phyloP scores from a whole-genome alignment of 2,888 invertebrate genomes.

The Eilema sororculum region DNA sequence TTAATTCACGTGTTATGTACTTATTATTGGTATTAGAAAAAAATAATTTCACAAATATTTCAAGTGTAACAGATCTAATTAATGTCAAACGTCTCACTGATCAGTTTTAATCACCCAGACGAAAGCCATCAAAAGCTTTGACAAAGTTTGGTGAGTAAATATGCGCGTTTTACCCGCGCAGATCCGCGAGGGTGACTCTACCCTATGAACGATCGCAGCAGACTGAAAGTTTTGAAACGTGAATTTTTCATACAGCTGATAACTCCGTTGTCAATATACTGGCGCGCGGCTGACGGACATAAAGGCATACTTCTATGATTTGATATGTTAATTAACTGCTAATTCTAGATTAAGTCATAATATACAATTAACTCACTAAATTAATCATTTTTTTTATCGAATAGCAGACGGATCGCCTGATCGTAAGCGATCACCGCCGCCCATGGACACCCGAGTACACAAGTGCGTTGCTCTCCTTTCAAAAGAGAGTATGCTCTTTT shows the following conservation, averaged over 20 bases:
- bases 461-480: too few relatives aligned
- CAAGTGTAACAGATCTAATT: background rate
- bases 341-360: too few relatives aligned
- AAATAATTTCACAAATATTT: too few relatives aligned
- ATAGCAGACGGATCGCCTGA: too few relatives aligned
- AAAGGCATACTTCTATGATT: too few relatives aligned
- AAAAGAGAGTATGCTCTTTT: too few relatives aligned
- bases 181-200: conserved; percentile 2
- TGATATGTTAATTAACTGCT: background rate
- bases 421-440: too few relatives aligned
- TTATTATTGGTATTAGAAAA: too few relatives aligned
- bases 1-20: background rate
- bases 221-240: conserved; percentile 13
- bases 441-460: too few relatives aligned
- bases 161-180: background rate
- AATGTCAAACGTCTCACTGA: background rate
- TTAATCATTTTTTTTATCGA: too few relatives aligned
- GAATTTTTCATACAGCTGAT: conserved; percentile 1
- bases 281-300: background rate
- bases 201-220: conserved; percentile 10
- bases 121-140: background rate
- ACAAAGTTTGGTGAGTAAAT: background rate
- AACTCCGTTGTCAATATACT: background rate
- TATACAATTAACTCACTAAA: too few relatives aligned
- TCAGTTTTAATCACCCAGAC: background rate